Base-by-base conservation (phyloP, 2,888 invertebrate genomes). In the Habroteleia sp. region DNA sequence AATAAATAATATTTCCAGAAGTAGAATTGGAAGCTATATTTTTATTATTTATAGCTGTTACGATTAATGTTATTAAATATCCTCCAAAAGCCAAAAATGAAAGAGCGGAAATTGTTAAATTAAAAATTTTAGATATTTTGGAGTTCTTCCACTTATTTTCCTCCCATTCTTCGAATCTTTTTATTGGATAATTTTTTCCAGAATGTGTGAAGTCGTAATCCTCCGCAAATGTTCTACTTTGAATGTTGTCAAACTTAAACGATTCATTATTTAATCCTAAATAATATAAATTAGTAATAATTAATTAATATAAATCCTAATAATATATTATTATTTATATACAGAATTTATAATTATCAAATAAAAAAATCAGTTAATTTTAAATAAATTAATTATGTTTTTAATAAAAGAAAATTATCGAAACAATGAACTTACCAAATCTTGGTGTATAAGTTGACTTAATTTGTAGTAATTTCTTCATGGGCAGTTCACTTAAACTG, bases 31-130 rank as follows among this genome's bases (percentile, higher is more conserved):
- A n/a, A 35, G 76, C 81, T 1, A 82, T 84, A 74, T 94, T 94
- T 11, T n/a, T n/a, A n/a, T 92, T 91, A 82, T 92, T 93, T 52
- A 95, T 91, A 0, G 94, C 94, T 81, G 94, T 93, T 16, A 95
- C 93, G 50, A 95, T 92, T 41, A 96, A 89, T 80, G 95, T 94
- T 0, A 96, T 85, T 11, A 96, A 88, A 83, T 96, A 96, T 0
- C 95, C 96, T 0, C 95, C 96, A 81, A 96, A 96, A 0, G 96
- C 96, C 3, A 96, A 88, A 88, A 96, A 96, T 0, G 96, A 93
- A 52, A 96, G 88, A 0, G 94, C 92, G 0, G 95, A 95, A 5
- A 96, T 91, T 0, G 95, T 93, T 78, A 94, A 90, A 74, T 95
- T 93, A 82, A 96, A 95, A 48, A 95, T 91, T 39, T 93, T 93